Evolutionary conservation across 1,140 invertebrate genomes (phyloP).

Genomic region (Brachionus manjavacas): DNA sequence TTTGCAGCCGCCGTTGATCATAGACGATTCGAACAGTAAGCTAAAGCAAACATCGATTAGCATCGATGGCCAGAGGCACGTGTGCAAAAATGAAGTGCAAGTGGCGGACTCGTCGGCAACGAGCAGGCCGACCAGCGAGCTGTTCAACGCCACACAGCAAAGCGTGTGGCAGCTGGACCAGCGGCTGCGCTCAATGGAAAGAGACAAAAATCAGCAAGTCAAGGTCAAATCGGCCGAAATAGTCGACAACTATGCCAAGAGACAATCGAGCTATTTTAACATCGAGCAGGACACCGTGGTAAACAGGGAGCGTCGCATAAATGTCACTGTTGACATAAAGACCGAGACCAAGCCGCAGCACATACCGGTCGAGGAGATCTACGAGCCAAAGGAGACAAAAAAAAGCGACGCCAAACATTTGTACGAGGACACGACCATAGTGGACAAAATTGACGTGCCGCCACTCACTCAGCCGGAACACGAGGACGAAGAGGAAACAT

Average conservation of each 20-base stretch:
- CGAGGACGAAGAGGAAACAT: conserved; percentile 32
- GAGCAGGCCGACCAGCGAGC: not conserved
- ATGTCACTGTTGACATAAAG: not conserved
- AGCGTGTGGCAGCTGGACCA: not conserved
- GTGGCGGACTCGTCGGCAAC: not conserved
- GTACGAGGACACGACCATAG: not conserved
- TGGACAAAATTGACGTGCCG: not conserved
- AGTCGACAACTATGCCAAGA: not conserved
- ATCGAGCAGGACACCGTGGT: not conserved
- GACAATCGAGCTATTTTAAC: not conserved
- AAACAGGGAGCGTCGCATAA: not conserved
- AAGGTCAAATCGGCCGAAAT: conserved; percentile 36
- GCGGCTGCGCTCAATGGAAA: not conserved
- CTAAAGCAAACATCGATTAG: not conserved
- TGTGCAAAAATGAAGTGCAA: conserved; percentile 12
- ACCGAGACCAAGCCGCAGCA: not conserved
- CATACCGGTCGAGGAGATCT: not conserved
- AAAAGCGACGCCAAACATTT: not conserved
- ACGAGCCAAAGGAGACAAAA: not conserved
- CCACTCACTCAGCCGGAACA: not conserved
- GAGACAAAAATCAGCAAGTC: conserved; percentile 1
- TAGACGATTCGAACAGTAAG: not conserved
- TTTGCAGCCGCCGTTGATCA: conserved; percentile 10
- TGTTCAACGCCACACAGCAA: not conserved
- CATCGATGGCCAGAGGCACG: conserved; percentile 9